Conservation (phyloP, 2,888 invertebrate species). For the Allygus modestus region DNA sequence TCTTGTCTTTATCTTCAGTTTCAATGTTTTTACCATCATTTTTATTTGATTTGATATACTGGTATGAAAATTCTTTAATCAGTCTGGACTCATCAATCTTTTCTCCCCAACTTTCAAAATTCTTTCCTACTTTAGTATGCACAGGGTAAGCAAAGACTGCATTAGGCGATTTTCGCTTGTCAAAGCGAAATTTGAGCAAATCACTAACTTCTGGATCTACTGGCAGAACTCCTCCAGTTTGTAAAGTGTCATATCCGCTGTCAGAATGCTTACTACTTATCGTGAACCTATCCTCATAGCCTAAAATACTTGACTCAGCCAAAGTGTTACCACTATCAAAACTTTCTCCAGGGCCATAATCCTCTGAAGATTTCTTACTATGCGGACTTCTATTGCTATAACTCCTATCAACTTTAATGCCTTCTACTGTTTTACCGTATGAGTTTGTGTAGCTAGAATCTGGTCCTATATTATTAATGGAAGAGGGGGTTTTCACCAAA, state of each 20-base stretch:
- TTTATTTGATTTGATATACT: conserved; percentile 73
- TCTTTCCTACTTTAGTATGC: conserved; percentile 60
- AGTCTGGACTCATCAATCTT: conserved; percentile 74
- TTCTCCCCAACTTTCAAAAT: conserved; percentile 71
- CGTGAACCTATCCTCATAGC: conserved; percentile 66
- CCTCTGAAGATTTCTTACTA: conserved; percentile 51
- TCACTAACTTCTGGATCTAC: conserved; percentile 65
- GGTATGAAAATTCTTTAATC: conserved; percentile 74
- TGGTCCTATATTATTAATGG: conserved; percentile 60
- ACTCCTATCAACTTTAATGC: conserved; percentile 34
- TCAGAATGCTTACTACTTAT: conserved; percentile 72
- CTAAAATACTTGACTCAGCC: conserved; percentile 54
- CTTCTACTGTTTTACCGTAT: not conserved
- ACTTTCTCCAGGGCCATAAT: conserved; percentile 49
- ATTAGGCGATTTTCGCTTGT: conserved; percentile 55
- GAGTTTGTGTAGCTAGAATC: conserved; percentile 64
- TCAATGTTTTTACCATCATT: conserved; percentile 58
- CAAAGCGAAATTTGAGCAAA: conserved; percentile 65
- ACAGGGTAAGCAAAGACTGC: conserved; percentile 65
- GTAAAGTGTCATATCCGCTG: conserved; percentile 73
- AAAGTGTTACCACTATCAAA: conserved; percentile 52
- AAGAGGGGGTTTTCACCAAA: conserved; percentile 21
- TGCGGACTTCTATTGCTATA: conserved; percentile 27
- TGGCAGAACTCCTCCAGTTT: conserved; percentile 66
- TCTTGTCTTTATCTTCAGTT: conserved; percentile 54